phyloP scores from a whole-genome alignment of 2,797 vertebrate species.

The Mus caroli region DNA sequence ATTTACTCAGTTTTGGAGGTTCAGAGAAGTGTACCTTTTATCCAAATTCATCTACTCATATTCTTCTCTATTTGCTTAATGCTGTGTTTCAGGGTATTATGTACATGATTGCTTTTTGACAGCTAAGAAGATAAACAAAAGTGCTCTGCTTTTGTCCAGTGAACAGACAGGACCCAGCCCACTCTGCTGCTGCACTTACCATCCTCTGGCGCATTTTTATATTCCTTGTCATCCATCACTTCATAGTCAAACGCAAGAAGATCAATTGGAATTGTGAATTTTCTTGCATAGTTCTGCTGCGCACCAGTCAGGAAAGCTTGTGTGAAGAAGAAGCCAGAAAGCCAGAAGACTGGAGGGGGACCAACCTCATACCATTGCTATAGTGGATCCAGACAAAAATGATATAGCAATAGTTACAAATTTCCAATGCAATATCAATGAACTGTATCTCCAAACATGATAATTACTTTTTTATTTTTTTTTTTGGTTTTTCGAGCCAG shows the following conservation, averaged over 20 bases:
- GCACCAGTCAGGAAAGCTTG: conserved; percentile 95
- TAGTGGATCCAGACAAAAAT: conserved; percentile 41
- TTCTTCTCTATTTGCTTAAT: background rate
- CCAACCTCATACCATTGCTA: conserved; percentile 94
- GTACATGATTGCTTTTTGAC: background rate
- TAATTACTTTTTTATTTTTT: background rate
- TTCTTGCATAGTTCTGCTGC: conserved; percentile 95
- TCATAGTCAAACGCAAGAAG: conserved; percentile 94
- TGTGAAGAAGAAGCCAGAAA: conserved; percentile 97
- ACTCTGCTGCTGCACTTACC: conserved; percentile 87
- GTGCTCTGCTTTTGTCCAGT: background rate
- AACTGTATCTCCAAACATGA: background rate
- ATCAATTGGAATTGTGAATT: conserved; percentile 94
- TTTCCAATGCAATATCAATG: background rate
- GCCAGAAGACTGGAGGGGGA: conserved; percentile 93
- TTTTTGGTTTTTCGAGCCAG: no score
- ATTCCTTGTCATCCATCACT: conserved; percentile 92
- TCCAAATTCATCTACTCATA: background rate
- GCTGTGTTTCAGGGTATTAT: background rate
- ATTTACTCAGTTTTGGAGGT: background rate
- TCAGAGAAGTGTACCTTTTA: background rate
- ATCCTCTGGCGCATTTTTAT: conserved; percentile 90
- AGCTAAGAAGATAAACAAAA: background rate
- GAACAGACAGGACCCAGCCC: background rate
- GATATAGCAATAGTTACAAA: background rate